A percentile compares a stretch with the other conserved stretches of the same genome.
Conservation (phyloP, 2,113 vertebrate genomes). For the Zapornia atra region DNA sequence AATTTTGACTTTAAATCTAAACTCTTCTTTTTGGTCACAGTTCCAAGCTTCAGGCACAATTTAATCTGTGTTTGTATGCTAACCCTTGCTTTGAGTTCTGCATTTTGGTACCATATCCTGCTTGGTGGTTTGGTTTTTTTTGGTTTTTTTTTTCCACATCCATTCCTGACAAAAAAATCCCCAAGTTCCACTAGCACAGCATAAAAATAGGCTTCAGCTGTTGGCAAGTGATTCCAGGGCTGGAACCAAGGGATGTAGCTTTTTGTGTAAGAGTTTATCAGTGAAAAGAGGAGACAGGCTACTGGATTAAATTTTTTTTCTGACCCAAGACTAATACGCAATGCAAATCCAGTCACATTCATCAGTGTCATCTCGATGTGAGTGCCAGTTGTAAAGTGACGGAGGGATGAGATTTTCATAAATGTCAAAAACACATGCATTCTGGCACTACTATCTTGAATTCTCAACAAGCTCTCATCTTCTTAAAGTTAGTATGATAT, state of each 20-base stretch:
- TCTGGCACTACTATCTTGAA: neutral
- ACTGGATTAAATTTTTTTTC: neutral
- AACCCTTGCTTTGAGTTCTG: neutral
- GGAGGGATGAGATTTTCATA: neutral
- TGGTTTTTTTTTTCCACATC: neutral
- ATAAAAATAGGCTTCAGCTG: neutral
- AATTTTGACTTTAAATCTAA: neutral
- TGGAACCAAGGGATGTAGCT: neutral
- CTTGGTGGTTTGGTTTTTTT: too few species aligned
- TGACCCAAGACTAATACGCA: neutral
- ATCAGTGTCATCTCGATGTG: neutral
- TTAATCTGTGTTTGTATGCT: neutral
- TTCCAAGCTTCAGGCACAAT: neutral
- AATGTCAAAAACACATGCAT: neutral
- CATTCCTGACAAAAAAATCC: neutral
- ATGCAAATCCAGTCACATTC: neutral
- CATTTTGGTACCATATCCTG: neutral
- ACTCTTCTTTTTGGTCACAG: neutral
- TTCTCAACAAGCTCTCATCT: neutral
- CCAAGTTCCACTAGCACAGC: neutral
- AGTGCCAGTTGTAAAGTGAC: neutral
- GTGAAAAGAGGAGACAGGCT: neutral
- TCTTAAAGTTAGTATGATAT: neutral
- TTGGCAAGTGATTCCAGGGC: neutral
- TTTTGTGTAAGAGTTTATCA: neutral